Conservation (phyloP, 2,113 vertebrate species). For the Thunnus thynnus region DNA sequence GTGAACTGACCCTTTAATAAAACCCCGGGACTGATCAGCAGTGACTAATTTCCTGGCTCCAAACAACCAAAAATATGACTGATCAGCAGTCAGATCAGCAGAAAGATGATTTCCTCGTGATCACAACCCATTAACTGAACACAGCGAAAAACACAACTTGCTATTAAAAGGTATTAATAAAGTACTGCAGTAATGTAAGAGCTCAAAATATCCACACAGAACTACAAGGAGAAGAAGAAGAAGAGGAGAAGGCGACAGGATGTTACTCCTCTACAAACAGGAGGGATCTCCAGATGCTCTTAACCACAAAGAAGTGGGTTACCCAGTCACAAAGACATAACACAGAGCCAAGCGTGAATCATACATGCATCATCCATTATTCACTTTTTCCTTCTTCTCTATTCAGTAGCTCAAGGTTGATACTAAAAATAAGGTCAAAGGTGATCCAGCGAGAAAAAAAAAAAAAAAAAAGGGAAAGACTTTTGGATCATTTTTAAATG, state of each 20-base stretch:
- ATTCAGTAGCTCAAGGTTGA: slow-evolving; percentile 12
- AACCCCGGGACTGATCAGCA: not conserved
- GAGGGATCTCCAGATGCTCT: slow-evolving; percentile 45
- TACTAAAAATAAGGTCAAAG: slow-evolving; percentile 36
- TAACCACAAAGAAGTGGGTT: slow-evolving; percentile 66
- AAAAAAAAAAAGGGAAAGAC: not conserved
- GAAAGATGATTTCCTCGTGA: not conserved
- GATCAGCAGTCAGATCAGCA: not conserved
- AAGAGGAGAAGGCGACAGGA: slow-evolving; percentile 28
- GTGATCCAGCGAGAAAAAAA: slow-evolving; percentile 2
- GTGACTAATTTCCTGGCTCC: not conserved
- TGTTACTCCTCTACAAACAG: slow-evolving; percentile 30
- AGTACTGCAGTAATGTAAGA: not conserved
- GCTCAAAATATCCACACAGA: slow-evolving; percentile 11
- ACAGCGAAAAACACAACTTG: not conserved
- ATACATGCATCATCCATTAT: slow-evolving; percentile 58
- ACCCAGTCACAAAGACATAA: slow-evolving; percentile 64
- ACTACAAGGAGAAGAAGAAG: not conserved
- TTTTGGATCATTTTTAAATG: not conserved
- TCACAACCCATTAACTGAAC: not conserved
- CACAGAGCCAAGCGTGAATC: slow-evolving; percentile 55
- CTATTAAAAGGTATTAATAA: slow-evolving; percentile 4
- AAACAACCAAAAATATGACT: not conserved
- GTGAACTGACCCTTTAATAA: not conserved
- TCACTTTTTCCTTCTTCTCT: slow-evolving; percentile 44